Evolutionary conservation across 2,888 invertebrate genomes (phyloP).

Genomic region (Agonopterix heracliana): DNA sequence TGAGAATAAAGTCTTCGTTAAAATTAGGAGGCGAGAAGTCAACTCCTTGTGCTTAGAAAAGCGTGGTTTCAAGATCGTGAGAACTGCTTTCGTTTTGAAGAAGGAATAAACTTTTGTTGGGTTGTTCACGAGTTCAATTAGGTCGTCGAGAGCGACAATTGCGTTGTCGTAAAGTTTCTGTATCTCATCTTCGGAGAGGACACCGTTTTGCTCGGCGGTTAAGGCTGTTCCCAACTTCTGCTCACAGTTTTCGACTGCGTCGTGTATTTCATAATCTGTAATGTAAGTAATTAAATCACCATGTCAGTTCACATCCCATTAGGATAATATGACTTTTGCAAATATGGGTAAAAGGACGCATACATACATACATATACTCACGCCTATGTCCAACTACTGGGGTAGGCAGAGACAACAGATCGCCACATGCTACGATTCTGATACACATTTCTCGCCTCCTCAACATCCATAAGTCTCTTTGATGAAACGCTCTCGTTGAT

Average conservation of each 20-base stretch:
- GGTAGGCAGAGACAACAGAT: too few species aligned
- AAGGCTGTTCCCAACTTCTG: conserved; percentile 14
- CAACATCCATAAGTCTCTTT: too few species aligned
- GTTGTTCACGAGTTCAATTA: conserved; percentile 30
- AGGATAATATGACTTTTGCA: too few species aligned
- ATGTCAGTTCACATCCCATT: background rate
- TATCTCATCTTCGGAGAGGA: conserved; percentile 22
- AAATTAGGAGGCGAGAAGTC: conserved; percentile 29
- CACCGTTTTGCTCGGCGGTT: conserved; percentile 7
- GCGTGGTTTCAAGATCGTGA: conserved; percentile 33
- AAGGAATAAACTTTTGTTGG: conserved; percentile 37
- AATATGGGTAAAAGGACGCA: background rate
- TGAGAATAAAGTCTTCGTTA: conserved; percentile 41
- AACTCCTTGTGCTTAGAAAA: conserved; percentile 29
- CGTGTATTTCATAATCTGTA: conserved; percentile 13
- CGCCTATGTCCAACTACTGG: too few species aligned
- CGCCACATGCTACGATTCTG: too few species aligned
- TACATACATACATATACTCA: too few species aligned
- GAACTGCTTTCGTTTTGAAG: conserved; percentile 41
- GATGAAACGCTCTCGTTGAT: too few species aligned
- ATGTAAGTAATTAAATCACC: conserved; percentile 9
- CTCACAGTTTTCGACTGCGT: conserved; percentile 28
- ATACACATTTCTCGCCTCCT: too few species aligned
- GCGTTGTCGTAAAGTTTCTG: conserved; percentile 27
- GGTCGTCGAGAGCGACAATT: conserved; percentile 23